Evolutionary conservation across 2,888 invertebrate species (phyloP).

Genomic region (Epicampocera succincta): DNA sequence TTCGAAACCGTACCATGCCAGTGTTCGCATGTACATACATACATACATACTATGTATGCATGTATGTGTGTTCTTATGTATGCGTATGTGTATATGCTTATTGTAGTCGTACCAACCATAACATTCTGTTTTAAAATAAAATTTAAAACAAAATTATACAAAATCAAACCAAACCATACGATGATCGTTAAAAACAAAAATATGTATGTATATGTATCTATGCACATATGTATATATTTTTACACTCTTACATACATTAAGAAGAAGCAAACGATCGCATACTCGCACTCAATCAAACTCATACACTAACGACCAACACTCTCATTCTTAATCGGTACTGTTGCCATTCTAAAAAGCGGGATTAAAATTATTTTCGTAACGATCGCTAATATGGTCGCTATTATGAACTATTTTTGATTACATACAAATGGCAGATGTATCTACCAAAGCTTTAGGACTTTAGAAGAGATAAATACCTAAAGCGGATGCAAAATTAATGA

Average conservation of each 20-base stretch:
- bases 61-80: background rate
- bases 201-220: background rate
- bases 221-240: too few species aligned
- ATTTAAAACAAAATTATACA: constrained; percentile 36
- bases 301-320: constrained; percentile 35
- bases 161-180: constrained; percentile 62
- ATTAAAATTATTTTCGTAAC: background rate
- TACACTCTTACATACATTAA: constrained; percentile 39
- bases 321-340: constrained; percentile 43
- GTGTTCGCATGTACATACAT: background rate
- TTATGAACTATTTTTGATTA: too few species aligned
- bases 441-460: too few species aligned
- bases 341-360: constrained; percentile 51
- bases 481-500: too few species aligned
- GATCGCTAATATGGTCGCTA: too few species aligned
- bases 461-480: too few species aligned
- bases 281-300: constrained; percentile 26
- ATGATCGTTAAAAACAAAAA: constrained; percentile 66
- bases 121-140: constrained; percentile 59
- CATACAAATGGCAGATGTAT: too few species aligned
- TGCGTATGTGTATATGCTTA: constrained; percentile 21
- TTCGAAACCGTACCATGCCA: constrained; percentile 50
- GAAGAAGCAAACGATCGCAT: constrained; percentile 36
- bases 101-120: constrained; percentile 54
- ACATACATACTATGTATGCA: too few species aligned